Evolutionary conservation across 2,113 vertebrate species (phyloP).

Genomic region (Ailuropoda melanoleuca): DNA sequence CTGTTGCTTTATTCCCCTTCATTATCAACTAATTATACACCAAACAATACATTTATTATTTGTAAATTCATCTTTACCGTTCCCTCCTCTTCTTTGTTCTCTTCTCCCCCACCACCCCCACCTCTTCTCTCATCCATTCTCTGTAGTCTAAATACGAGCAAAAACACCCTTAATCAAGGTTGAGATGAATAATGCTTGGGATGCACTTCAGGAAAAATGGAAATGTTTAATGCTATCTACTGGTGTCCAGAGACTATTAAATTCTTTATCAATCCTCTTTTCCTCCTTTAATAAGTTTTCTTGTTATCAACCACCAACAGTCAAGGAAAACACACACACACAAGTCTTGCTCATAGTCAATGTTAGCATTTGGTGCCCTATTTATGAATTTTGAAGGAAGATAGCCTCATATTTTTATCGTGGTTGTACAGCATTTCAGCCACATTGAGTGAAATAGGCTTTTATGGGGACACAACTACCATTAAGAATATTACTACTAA

Average conservation of each 20-base stretch:
- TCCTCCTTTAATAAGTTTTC: slow-evolving; percentile 22
- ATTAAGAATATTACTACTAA: neutral
- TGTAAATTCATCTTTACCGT: neutral
- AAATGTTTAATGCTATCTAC: slow-evolving; percentile 30
- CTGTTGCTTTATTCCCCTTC: neutral
- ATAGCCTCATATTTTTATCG: neutral
- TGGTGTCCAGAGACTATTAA: slow-evolving; percentile 29
- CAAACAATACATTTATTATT: neutral
- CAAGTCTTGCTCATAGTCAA: neutral
- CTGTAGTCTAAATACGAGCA: slow-evolving; percentile 40
- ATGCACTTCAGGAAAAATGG: slow-evolving; percentile 44
- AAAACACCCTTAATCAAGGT: slow-evolving; percentile 47
- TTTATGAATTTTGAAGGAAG: neutral
- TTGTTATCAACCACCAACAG: neutral
- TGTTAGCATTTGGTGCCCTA: neutral
- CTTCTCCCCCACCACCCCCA: neutral
- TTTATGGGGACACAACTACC: neutral
- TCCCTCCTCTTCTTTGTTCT: neutral
- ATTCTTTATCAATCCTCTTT: slow-evolving; percentile 13
- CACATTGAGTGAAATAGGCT: neutral
- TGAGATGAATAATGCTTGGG: slow-evolving; percentile 56
- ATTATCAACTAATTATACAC: neutral
- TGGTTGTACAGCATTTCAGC: neutral
- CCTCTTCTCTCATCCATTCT: neutral
- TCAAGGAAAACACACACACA: neutral